A percentile compares a stretch with the other conserved stretches of the same genome.
Evolutionary conservation across 2,888 invertebrate species (phyloP).

Genomic region (Melanargia galathea): DNA sequence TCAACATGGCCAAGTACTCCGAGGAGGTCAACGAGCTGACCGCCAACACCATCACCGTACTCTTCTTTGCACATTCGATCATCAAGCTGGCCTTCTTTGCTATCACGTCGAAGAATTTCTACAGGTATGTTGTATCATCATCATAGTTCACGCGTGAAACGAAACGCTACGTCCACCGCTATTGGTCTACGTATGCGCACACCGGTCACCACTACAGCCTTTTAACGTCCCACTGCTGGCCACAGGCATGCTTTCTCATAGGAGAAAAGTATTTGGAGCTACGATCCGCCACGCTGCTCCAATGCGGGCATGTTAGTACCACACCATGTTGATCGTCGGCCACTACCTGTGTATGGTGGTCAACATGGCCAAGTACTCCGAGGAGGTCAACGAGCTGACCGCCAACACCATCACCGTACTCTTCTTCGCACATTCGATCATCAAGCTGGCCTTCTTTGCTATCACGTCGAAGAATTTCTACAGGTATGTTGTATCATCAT

Average conservation of each 20-base stretch:
- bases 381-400: conserved; percentile 87
- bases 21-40: conserved; percentile 88
- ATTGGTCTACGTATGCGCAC: no score
- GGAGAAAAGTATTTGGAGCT: no score
- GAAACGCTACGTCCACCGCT: no score
- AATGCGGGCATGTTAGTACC: conserved; percentile 75
- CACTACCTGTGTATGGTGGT: conserved; percentile 84
- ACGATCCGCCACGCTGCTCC: no score
- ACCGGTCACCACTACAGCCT: no score
- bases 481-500: conserved; percentile 72
- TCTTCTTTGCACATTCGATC: conserved; percentile 90
- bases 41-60: conserved; percentile 90
- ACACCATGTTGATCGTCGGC: conserved; percentile 83
- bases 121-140: conserved; percentile 78
- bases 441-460: conserved; percentile 89
- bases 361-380: conserved; percentile 87
- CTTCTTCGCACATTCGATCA: conserved; percentile 89
- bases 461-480: conserved; percentile 88
- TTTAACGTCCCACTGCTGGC: no score
- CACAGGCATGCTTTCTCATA: no score
- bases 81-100: conserved; percentile 90
- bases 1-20: conserved; percentile 87
- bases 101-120: conserved; percentile 87
- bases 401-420: conserved; percentile 92
- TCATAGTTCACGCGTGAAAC: no score